phyloP scores from a whole-genome alignment of 2,113 vertebrate species.

The Hippocampus comes region DNA sequence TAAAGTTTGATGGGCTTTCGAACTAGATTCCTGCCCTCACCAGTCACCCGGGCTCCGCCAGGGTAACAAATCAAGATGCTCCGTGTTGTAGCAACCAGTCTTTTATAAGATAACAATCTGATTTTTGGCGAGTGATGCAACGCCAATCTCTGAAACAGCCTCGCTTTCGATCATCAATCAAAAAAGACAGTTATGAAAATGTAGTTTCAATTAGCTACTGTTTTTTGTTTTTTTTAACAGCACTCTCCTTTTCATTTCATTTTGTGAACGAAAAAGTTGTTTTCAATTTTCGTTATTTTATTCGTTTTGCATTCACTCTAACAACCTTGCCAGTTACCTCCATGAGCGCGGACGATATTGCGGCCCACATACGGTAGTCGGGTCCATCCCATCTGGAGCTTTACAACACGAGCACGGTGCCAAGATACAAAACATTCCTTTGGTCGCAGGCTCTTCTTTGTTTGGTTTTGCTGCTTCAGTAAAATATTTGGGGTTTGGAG shows the following conservation, averaged over 20 bases:
- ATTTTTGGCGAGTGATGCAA: slow-evolving; percentile 25
- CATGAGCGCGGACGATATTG: not conserved
- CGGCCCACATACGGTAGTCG: not conserved
- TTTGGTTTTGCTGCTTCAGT: slow-evolving; percentile 3
- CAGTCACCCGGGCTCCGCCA: slow-evolving; percentile 50
- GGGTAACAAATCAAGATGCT: slow-evolving; percentile 67
- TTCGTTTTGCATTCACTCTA: too few relatives aligned
- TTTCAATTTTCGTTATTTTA: too few relatives aligned
- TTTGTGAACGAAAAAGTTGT: too few relatives aligned
- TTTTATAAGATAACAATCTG: slow-evolving; percentile 55
- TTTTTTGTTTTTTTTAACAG: too few relatives aligned
- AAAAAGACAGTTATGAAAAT: not conserved
- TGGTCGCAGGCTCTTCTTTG: not conserved
- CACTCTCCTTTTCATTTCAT: too few relatives aligned
- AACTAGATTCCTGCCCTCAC: slow-evolving; percentile 63
- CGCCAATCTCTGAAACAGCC: slow-evolving; percentile 13
- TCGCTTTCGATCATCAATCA: slow-evolving; percentile 36
- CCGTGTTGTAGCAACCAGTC: slow-evolving; percentile 56
- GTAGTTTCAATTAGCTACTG: too few relatives aligned
- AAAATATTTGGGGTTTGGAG: slow-evolving; percentile 1
- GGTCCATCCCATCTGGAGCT: not conserved
- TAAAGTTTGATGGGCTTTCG: slow-evolving; percentile 63
- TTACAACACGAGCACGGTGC: not conserved
- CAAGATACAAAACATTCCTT: slow-evolving; percentile 8
- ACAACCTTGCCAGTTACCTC: not conserved